Percentiles rank a stretch among this genome's conserved stretches.
phyloP scores from a whole-genome alignment of 2,113 vertebrate species.

The Paracanthobrama guichenoti region DNA sequence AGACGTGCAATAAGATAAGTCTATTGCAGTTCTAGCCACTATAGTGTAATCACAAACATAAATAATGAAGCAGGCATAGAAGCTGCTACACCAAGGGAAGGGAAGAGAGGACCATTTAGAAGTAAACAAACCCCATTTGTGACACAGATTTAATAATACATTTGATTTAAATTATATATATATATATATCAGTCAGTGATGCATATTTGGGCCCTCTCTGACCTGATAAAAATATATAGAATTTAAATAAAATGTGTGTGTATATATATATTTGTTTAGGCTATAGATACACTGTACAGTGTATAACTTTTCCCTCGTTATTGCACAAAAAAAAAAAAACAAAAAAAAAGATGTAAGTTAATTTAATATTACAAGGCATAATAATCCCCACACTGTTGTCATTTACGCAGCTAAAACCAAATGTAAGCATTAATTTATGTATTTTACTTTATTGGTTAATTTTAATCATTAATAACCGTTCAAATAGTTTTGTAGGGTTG shows the following conservation, averaged over 20 bases:
- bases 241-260: too few relatives aligned
- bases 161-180: too few relatives aligned
- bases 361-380: not conserved
- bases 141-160: too few relatives aligned
- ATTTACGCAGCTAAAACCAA: not conserved
- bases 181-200: too few relatives aligned
- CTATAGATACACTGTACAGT: too few relatives aligned
- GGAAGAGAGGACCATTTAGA: constrained; percentile 61
- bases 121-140: too few relatives aligned
- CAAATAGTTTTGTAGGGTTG: not conserved
- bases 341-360: constrained; percentile 4
- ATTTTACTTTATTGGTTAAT: not conserved
- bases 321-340: not conserved
- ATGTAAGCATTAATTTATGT: not conserved
- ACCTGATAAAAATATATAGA: too few relatives aligned
- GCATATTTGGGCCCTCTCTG: too few relatives aligned
- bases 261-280: too few relatives aligned
- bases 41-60: constrained; percentile 62
- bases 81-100: constrained; percentile 60
- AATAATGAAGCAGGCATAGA: constrained; percentile 60
- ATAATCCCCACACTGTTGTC: not conserved
- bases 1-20: constrained; percentile 56
- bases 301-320: too few relatives aligned
- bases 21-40: constrained; percentile 56
- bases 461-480: not conserved